Evolutionary conservation across 1,140 invertebrate genomes (phyloP).

Genomic region (Drosophila truncata): DNA sequence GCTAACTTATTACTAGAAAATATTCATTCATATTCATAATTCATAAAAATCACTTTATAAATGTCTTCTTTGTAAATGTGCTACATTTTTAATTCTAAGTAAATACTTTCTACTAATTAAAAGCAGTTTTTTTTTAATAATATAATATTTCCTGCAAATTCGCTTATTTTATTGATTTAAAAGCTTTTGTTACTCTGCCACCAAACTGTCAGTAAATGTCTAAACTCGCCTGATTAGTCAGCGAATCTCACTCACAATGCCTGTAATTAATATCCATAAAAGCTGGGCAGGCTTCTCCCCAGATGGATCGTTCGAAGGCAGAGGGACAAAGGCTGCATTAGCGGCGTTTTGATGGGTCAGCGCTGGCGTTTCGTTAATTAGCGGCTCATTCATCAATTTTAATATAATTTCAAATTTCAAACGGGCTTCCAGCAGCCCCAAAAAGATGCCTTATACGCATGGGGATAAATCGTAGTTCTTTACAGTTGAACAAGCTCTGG

Average conservation of each 20-base stretch:
- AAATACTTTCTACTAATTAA: background rate
- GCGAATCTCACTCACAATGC: conserved; percentile 48
- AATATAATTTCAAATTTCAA: conserved; percentile 74
- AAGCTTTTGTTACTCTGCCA: background rate
- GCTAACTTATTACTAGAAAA: no score
- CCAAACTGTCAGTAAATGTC: conserved; percentile 3
- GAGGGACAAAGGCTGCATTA: conserved; percentile 71
- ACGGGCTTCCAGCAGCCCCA: conserved; percentile 13
- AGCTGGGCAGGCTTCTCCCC: conserved; percentile 2
- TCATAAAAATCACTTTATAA: no score
- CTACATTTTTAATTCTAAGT: background rate
- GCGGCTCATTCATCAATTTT: conserved; percentile 85
- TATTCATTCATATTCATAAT: no score
- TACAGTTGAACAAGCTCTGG: conserved; percentile 50
- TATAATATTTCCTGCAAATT: background rate
- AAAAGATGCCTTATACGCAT: conserved; percentile 8
- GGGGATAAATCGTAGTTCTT: conserved; percentile 45
- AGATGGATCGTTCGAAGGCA: conserved; percentile 60
- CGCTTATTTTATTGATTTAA: background rate
- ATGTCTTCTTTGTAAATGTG: no score
- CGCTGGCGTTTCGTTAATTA: conserved; percentile 68
- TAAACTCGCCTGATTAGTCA: conserved; percentile 46
- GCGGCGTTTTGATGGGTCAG: conserved; percentile 27
- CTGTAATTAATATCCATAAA: conserved; percentile 76
- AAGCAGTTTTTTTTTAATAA: background rate